Evolutionary conservation across 2,113 vertebrate species (phyloP), one percentile per base, ranked within the genome.

Genomic region (Eptesicus fuscus): DNA sequence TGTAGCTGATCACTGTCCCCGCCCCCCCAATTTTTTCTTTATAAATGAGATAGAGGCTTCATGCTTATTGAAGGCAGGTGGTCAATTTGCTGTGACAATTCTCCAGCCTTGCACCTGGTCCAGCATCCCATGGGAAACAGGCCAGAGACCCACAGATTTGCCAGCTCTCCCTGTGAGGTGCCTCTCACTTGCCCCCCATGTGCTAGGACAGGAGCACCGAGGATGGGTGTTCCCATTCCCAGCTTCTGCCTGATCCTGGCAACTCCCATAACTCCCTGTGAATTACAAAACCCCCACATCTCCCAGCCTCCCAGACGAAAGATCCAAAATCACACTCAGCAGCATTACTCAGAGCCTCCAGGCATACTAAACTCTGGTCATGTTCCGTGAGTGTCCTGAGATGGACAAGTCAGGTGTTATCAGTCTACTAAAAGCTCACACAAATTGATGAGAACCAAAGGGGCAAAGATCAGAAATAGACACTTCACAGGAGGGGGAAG

Each of bases 401-500:
- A 4, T 51, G 37, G 44, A 40, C 44, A 30, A 91, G 56, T 40
- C 63, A 47, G 42, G 30, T 47, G 47, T 84, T 88, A 84, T 70
- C 61, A 74, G 56, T 69, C 22, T 51, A 7, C 53, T 56, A 28
- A 59, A 83, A 76, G 53, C 8, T 83, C 56, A 9, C 0, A 0
- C 85, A 56, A 37, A 25, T 28, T 35, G 35, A 71, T 84, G 79
- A n/a, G 37, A 69, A n/a, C 49, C 44, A 28, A 77, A 65, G 78
- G 87, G 88, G 25, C 83, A 91, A 96, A 95, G 96, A 59, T 65
- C 90, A 85, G 87, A 69, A 77, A 71, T 59, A 11, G 30, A 42
- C 10, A 5, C 22, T 59, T 61, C 16, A 30, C 5, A 2, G 22
- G 13, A 44, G 1, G 65, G 23, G 7, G 28, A 70, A 47, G 16